Conservation (phyloP, 2,888 invertebrate species). For the Maniola hyperantus region DNA sequence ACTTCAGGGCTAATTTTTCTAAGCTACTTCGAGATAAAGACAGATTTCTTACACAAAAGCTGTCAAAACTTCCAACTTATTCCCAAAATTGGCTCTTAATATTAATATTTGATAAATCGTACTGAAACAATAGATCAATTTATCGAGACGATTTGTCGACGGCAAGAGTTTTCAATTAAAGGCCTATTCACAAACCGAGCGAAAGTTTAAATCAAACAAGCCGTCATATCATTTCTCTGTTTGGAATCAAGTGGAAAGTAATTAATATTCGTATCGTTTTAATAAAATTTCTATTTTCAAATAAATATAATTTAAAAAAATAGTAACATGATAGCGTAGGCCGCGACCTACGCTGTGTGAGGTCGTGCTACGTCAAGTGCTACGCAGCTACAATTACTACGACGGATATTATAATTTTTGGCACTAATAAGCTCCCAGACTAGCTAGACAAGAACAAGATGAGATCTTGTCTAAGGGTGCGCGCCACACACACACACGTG, state of each 20-base stretch:
- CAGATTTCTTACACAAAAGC: no score
- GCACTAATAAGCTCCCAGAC: no score
- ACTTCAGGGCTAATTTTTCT: no score
- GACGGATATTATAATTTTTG: background rate
- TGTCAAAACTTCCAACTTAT: no score
- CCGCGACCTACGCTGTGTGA: background rate
- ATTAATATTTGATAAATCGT: background rate
- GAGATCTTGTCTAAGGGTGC: no score
- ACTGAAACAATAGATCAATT: background rate
- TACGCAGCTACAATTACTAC: background rate
- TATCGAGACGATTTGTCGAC: slow-evolving; percentile 8
- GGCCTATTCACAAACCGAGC: slow-evolving; percentile 14
- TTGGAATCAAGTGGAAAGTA: slow-evolving; percentile 1
- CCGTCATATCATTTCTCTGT: slow-evolving; percentile 16
- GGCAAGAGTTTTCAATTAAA: slow-evolving; percentile 22
- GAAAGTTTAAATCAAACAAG: slow-evolving; percentile 19
- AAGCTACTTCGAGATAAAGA: no score
- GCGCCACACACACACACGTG: no score
- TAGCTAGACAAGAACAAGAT: no score
- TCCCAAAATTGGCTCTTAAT: no score
- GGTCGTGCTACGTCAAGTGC: background rate
- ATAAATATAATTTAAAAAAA: background rate
- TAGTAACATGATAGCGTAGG: background rate
- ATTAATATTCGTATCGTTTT: slow-evolving; percentile 14
- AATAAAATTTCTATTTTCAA: background rate